phyloP scores from a whole-genome alignment of 1,140 invertebrate species.

The Zaprionus capensis region DNA sequence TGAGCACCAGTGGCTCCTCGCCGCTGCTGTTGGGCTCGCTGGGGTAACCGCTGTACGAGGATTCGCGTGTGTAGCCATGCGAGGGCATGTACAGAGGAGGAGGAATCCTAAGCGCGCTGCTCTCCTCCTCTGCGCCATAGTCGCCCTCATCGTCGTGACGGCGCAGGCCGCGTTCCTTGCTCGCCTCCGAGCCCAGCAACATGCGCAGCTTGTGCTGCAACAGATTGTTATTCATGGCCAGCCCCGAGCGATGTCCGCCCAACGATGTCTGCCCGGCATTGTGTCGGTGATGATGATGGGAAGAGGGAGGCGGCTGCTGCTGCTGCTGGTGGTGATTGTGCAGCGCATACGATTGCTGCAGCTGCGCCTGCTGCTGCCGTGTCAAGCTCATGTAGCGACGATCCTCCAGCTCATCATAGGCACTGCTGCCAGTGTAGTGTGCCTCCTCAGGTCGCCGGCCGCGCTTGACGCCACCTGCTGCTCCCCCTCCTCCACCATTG shows the following conservation, averaged over 20 bases:
- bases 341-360: conserved; percentile 79
- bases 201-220: conserved; percentile 91
- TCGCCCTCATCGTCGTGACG: conserved; percentile 60
- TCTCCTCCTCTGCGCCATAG: conserved; percentile 66
- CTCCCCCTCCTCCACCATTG: conserved; percentile 12
- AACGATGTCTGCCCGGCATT: conserved; percentile 63
- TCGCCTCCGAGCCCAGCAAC: conserved; percentile 88
- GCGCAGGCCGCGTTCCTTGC: conserved; percentile 47
- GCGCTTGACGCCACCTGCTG: conserved; percentile 40
- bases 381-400: conserved; percentile 80
- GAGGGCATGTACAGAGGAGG: conserved; percentile 75
- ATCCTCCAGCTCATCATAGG: conserved; percentile 66
- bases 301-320: conserved; percentile 55
- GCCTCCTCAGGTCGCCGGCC: conserved; percentile 62
- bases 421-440: conserved; percentile 40
- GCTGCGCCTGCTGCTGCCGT: conserved; percentile 52
- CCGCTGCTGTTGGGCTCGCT: conserved; percentile 50
- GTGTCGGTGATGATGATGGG: conserved; percentile 83
- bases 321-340: conserved; percentile 81
- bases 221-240: conserved; percentile 86
- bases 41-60: conserved; percentile 49
- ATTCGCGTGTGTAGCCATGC: conserved; percentile 64
- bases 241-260: conserved; percentile 41
- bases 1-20: conserved; percentile 80
- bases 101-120: conserved; percentile 73